Evolutionary conservation across 1,140 invertebrate species (phyloP), one percentile per base, ranked within the genome.

Genomic region (Brachionus asplanchnoidis): DNA sequence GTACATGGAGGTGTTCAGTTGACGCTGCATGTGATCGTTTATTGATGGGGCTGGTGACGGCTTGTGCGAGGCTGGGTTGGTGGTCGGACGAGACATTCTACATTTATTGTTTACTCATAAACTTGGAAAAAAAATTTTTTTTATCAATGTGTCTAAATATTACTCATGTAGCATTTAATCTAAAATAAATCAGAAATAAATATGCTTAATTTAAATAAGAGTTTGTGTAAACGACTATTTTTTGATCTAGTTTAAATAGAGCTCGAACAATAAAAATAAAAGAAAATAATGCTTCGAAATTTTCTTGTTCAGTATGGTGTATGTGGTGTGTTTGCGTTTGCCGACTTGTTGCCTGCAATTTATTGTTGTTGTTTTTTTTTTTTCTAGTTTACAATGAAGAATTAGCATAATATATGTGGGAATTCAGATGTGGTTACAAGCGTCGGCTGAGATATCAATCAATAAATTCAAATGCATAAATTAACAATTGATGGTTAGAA

Each of bases 51-150:
- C 44, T 3, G 68, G 36, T 20, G 32, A 40, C 5, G 36, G 68
- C 32, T 40, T 42, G 17, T 73, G 68, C 32, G 68, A 42, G 32
- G 68, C 6, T 42, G 28, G 68, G 17, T 73, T 73, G 14, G 68
- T 42, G n/a, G 12, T 73, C 17, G 68, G 68, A 73, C 68, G 68
- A 73, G 68, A 73, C 68, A 73, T 73, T 9, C 4, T 68, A 60
- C 53, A 20, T 9, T 1, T 11, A 60, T 23, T 20, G 53, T 60
- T 60, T 60, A 60, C 53, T 23, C 53, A 60, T 20, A 60, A 60
- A 60, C 53, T 60, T 60, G 53, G 53, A 60, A n/a, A n/a, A n/a
- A n/a, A n/a, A n/a, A 60, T 60, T 23, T 23, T 60, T 23, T 50
- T 36, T 36, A 36, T 36, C 32, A 53, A 53, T 23, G 9, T 53